Percentiles rank a stretch among this genome's conserved stretches.
These are phyloP conservation scores for Corythaixoides concolor DNA, from an alignment of 2,113 vertebrate species.

Conservation along the genomic window DNA sequence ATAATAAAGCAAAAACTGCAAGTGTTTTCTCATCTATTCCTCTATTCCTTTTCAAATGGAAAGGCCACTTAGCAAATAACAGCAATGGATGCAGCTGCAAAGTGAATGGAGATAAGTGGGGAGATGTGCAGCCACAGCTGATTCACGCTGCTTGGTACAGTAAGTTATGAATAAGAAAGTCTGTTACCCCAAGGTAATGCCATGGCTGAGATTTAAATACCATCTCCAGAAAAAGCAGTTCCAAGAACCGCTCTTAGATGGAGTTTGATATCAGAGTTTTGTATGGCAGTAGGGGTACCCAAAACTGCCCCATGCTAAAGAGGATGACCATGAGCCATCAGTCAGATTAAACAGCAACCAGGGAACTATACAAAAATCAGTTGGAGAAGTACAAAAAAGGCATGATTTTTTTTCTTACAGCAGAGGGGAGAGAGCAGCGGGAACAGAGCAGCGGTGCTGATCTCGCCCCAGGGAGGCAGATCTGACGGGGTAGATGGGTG, in stretches of 20 bases:
- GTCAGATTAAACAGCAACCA: not conserved
- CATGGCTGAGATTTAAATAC: not conserved
- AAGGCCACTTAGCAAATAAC: not conserved
- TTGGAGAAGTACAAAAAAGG: not conserved
- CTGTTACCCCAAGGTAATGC: not conserved
- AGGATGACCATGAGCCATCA: not conserved
- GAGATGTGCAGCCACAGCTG: not conserved
- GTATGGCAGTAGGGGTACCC: accelerated
- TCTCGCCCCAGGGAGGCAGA: not conserved
- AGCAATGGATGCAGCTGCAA: not conserved
- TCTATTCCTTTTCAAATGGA: not conserved
- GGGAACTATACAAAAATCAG: not conserved
- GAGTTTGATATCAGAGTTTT: not conserved
- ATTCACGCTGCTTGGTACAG: not conserved
- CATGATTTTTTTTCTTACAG: not conserved
- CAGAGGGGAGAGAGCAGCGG: not conserved
- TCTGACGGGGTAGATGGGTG: not conserved
- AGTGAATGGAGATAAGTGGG: not conserved
- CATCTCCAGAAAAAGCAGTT: not conserved
- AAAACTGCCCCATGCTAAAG: not conserved
- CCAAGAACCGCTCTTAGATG: not conserved
- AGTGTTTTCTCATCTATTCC: not conserved
- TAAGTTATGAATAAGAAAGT: not conserved
- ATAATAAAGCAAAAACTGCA: not conserved
- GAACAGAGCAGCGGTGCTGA: too few relatives aligned